A percentile compares a stretch with the other conserved stretches of the same genome.
phyloP scores from a whole-genome alignment of 2,113 vertebrate species.

The Aegithalos caudatus region DNA sequence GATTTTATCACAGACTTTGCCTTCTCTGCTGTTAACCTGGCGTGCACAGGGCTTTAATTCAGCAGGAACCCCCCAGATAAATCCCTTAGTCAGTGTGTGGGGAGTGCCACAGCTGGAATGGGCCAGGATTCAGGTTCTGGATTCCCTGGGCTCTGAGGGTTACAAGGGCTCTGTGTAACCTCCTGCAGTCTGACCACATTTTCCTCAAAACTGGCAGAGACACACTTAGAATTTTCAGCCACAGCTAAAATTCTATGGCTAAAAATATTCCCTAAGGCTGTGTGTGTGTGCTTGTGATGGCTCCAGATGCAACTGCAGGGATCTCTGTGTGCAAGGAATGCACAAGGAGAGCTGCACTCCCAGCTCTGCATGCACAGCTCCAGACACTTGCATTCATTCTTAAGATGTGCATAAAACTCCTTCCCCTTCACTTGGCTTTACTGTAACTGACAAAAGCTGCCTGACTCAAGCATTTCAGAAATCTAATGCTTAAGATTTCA shows the following conservation, averaged over 20 bases:
- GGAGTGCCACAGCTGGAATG: neutral
- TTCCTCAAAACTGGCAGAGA: neutral
- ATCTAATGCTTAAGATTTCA: constrained; percentile 52
- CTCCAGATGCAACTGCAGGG: neutral
- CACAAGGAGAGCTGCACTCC: neutral
- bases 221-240: neutral
- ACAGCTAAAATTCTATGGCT: neutral
- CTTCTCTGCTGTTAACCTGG: neutral
- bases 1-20: neutral
- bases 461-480: constrained; percentile 44
- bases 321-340: neutral
- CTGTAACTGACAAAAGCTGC: constrained; percentile 38
- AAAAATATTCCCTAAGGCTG: neutral
- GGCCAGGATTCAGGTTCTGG: neutral
- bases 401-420: neutral
- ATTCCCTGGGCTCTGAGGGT: neutral
- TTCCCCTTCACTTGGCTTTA: constrained; percentile 12
- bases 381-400: constrained; percentile 1
- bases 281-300: neutral
- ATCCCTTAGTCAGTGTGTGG: neutral
- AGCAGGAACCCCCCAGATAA: neutral
- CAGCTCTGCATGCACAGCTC: neutral
- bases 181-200: neutral
- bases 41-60: neutral
- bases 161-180: neutral